Conservation (phyloP, 92 coral and sea anemone genomes). For the Meandrina meandrites region DNA sequence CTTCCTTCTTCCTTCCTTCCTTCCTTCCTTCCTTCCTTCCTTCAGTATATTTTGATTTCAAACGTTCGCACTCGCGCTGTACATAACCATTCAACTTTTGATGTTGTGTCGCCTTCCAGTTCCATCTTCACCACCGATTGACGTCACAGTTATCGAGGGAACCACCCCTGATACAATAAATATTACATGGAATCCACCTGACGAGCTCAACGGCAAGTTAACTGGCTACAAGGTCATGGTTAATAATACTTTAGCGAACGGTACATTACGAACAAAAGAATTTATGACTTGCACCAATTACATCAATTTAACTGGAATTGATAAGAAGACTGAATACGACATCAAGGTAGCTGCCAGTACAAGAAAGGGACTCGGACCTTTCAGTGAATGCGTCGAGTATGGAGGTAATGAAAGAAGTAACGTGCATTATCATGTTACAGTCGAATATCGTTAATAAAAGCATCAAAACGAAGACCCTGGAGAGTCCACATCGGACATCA, state of each 20-base stretch:
- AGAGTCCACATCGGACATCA: background rate
- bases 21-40: background rate
- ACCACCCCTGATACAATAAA: constrained; percentile 22
- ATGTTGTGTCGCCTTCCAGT: constrained; percentile 1
- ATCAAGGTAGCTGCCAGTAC: constrained; percentile 34
- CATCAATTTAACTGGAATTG: constrained; percentile 9
- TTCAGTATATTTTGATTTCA: background rate
- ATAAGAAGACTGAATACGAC: background rate
- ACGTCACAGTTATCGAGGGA: background rate
- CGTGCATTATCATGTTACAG: background rate
- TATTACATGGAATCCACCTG: constrained; percentile 23
- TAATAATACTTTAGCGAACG: background rate
- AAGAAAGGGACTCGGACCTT: constrained; percentile 28
- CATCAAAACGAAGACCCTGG: background rate
- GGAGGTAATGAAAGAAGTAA: constrained; percentile 12
- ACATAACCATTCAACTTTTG: background rate
- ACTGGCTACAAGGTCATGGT: constrained; percentile 25
- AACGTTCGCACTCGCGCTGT: background rate
- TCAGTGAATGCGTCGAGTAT: constrained; percentile 2
- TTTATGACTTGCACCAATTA: constrained; percentile 9
- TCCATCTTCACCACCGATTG: constrained; percentile 12
- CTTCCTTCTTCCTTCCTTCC: background rate
- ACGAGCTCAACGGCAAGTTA: constrained; percentile 10
- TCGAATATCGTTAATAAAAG: background rate
- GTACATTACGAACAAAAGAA: background rate